A percentile compares a stretch with the other conserved stretches of the same genome.
phyloP scores from a whole-genome alignment of 2,113 vertebrate species.

The Dipodomys ordii region DNA sequence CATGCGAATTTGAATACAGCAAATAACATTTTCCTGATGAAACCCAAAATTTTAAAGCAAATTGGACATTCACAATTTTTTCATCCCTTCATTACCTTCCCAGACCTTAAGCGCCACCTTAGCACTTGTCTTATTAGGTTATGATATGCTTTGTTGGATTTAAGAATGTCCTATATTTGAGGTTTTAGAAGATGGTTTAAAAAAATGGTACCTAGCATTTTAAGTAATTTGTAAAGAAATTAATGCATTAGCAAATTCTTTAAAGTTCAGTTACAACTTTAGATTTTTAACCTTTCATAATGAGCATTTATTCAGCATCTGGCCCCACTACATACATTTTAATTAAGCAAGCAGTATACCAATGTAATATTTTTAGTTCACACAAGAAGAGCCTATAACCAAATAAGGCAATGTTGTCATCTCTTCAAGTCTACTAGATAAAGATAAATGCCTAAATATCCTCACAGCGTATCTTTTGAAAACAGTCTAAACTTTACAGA shows the following conservation, averaged over 20 bases:
- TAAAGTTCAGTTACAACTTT: neutral
- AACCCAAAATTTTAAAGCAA: neutral
- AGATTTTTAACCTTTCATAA: slow-evolving; percentile 11
- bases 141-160: slow-evolving; percentile 1
- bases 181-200: neutral
- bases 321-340: slow-evolving; percentile 16
- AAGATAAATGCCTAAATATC: slow-evolving; percentile 46
- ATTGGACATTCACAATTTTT: neutral
- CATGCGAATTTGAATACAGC: neutral
- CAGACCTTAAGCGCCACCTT: neutral
- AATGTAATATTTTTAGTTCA: neutral
- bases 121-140: neutral
- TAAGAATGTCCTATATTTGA: slow-evolving; percentile 20
- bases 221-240: neutral
- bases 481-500: neutral
- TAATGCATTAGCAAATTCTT: neutral
- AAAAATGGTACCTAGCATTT: slow-evolving; percentile 33
- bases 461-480: slow-evolving; percentile 45
- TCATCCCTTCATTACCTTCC: neutral
- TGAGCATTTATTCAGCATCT: slow-evolving; percentile 3
- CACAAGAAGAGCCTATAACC: slow-evolving; percentile 47
- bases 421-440: neutral
- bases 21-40: slow-evolving; percentile 25
- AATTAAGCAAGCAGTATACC: neutral
- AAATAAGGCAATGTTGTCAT: slow-evolving; percentile 44